Evolutionary conservation across 2,888 invertebrate genomes (phyloP).

Genomic region (Amphipyra berbera): DNA sequence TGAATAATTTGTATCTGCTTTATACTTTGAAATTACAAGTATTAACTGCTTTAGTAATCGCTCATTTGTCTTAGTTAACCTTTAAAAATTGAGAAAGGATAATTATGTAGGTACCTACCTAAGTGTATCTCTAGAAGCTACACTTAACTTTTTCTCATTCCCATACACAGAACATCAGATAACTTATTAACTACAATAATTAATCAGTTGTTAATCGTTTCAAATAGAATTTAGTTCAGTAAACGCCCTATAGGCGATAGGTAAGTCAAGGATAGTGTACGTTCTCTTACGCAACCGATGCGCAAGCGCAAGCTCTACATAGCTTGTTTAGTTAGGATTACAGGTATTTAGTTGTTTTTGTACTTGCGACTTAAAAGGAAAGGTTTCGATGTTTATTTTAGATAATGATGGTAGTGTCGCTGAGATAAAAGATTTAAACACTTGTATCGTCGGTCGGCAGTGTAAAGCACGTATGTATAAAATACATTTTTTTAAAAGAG

Average conservation of each 20-base stretch:
- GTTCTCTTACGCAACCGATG: conserved; percentile 53
- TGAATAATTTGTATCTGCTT: no score
- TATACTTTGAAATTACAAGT: no score
- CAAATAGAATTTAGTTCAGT: conserved; percentile 34
- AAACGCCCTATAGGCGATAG: conserved; percentile 41
- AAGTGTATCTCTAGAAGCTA: no score
- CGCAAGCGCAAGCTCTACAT: conserved; percentile 38
- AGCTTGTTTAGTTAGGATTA: conserved; percentile 29
- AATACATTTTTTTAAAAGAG: no score
- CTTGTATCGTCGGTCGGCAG: no score
- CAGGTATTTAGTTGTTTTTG: conserved; percentile 5
- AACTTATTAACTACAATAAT: conserved; percentile 10
- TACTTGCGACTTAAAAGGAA: neutral
- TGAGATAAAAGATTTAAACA: no score
- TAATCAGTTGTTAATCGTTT: conserved; percentile 15
- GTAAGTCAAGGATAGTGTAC: conserved; percentile 52
- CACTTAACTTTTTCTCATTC: conserved; percentile 3
- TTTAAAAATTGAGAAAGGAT: no score
- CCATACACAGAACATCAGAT: neutral
- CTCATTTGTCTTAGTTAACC: no score
- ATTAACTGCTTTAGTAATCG: no score
- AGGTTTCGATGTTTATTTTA: neutral
- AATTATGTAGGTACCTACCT: no score
- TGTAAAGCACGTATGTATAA: no score
- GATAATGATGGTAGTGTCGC: no score